Base-by-base conservation (phyloP, 2,888 invertebrate genomes). In the Ellobium chinense region DNA sequence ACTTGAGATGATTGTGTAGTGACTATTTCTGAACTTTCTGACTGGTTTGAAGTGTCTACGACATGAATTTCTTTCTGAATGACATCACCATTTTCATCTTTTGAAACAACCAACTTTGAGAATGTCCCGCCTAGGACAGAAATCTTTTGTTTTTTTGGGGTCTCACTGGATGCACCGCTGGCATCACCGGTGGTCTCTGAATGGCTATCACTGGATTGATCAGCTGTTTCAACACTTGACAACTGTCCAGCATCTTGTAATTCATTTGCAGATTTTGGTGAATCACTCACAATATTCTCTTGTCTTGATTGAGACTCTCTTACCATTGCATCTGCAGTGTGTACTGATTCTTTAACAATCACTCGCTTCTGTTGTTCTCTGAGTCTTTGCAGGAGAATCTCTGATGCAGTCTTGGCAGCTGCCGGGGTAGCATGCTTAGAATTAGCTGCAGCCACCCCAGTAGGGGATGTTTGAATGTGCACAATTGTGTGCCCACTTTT, bases 381-480 rank as follows among this genome's bases (percentile, higher is more conserved):
- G 0, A 69, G 58, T 46, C 31, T 34, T 29, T 77, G 68, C 21
- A 69, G 31, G 39, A 77, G 60, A 12, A 77, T 77, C 60, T 77
- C 69, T 60, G 69, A 77, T 4, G 77, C 77, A 58, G 77, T 77
- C 63, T 69, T 77, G 9, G 68, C 60, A 14, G n/a, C 18, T 2
- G 36, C 14, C 27, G 29, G 18, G 21, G n/a, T 36, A 24, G 39
- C 18, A 46, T 21, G 3, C 21, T 29, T 31, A 65, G 65, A 31
- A 29, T 12, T 65, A 7, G 27, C n/a, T 24, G 60, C n/a, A n/a
- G n/a, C n/a, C n/a, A n/a, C n/a, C n/a, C n/a, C n/a, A n/a, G n/a
- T n/a, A n/a, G n/a, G n/a, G 60, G 60, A 18, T 65, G 65, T 21
- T 31, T 65, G 65, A 27, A 31, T 9, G 9, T 24, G 27, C 31